phyloP scores from a whole-genome alignment of 2,888 invertebrate species.

The Polyommatus iphigenia region DNA sequence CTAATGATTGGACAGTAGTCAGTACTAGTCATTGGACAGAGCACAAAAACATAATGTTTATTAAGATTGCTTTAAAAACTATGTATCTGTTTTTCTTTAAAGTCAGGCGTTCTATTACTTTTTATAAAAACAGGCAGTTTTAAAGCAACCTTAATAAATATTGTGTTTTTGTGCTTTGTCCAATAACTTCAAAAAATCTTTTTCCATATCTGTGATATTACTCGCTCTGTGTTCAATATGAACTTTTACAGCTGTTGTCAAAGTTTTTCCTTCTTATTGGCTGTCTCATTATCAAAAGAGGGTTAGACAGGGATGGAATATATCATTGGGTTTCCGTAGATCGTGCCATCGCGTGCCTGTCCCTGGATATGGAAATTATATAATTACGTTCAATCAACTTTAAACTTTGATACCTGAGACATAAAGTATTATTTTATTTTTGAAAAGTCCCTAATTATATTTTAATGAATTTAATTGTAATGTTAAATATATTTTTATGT shows the following conservation, averaged over 20 bases:
- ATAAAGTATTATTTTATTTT: not conserved
- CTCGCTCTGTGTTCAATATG: not conserved
- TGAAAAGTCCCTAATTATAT: not conserved
- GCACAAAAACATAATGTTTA: too few relatives aligned
- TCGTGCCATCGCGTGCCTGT: slow-evolving; percentile 10
- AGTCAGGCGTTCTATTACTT: too few relatives aligned
- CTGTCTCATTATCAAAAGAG: slow-evolving; percentile 5
- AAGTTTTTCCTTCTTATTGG: slow-evolving; percentile 35
- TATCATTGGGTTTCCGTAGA: not conserved
- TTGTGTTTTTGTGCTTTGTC: too few relatives aligned
- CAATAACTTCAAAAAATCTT: not conserved
- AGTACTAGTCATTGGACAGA: too few relatives aligned
- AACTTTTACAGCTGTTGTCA: slow-evolving; percentile 43
- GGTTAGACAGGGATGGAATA: slow-evolving; percentile 13
- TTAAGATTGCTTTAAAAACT: too few relatives aligned
- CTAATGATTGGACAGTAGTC: too few relatives aligned
- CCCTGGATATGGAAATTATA: slow-evolving; percentile 24
- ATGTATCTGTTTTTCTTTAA: too few relatives aligned
- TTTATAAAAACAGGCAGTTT: too few relatives aligned
- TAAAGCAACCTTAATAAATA: too few relatives aligned
- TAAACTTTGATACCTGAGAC: not conserved
- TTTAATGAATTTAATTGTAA: not conserved
- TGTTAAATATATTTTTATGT: slow-evolving; percentile 5
- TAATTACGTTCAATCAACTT: not conserved
- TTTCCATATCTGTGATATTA: not conserved